These are phyloP conservation scores for Neomorphus geoffroyi DNA, from an alignment of 2,797 vertebrate genomes.

Conservation along the genomic window DNA sequence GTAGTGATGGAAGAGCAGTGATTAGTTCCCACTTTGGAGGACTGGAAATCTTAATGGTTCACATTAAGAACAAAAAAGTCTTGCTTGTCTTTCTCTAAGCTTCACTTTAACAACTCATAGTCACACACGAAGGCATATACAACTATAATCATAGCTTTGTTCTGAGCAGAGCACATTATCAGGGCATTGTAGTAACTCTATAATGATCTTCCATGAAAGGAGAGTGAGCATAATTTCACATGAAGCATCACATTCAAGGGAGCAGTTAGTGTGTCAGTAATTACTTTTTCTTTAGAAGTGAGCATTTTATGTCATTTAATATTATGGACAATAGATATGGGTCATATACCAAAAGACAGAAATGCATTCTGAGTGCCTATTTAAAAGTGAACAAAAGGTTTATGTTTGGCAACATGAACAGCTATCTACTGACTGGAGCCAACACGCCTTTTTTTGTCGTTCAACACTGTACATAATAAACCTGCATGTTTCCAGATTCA, in stretches of 20 bases:
- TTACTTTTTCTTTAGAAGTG: slow-evolving; percentile 40
- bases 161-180: not conserved
- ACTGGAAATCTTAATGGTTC: not conserved
- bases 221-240: slow-evolving; percentile 23
- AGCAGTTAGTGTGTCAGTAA: slow-evolving; percentile 22
- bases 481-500: not conserved
- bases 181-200: not conserved
- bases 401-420: not conserved
- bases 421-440: not conserved
- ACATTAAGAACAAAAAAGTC: not conserved
- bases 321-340: not conserved
- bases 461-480: not conserved
- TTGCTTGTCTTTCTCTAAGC: not conserved
- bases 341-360: not conserved
- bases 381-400: slow-evolving; percentile 33
- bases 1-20: not conserved
- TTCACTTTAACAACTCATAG: not conserved
- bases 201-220: slow-evolving; percentile 15
- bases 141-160: not conserved
- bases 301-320: slow-evolving; percentile 5
- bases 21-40: not conserved
- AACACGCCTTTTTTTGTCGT: not conserved
- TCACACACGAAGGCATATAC: not conserved
- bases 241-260: slow-evolving; percentile 7
- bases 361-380: not conserved